Base-by-base conservation (phyloP, 1,140 invertebrate species). In the Triops longicaudatus region DNA sequence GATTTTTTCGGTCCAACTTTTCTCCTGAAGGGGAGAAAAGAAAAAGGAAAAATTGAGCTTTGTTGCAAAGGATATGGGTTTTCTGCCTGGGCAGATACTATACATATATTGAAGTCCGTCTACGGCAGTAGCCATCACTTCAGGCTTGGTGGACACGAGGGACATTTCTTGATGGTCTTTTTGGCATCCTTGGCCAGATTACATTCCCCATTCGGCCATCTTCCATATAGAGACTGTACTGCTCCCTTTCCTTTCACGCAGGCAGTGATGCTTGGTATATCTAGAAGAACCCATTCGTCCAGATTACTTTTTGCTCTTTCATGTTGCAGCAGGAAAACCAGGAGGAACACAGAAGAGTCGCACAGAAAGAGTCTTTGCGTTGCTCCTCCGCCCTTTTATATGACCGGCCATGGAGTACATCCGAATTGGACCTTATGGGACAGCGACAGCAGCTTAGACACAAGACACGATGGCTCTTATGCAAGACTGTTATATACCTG, bases 221-320 rank as follows among this genome's bases (percentile, higher is more conserved):
- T 63, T 63, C 50, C 50, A 63, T 63, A 63, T 63, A 63, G 50
- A 63, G 50, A 63, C 50, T 2, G 31, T 37, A 37, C 31, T 37
- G 31, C 31, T 63, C 50, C 50, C 50, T 63, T 22, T 63, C 50
- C 50, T 63, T 63, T 63, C 50, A 63, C 50, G 50, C 50, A 63
- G 50, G 10, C 50, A 63, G 50, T 63, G 50, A 63, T 63, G 50
- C 50, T 63, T 63, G 50, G 50, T 63, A 63, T 63, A 63, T 63
- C 50, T 63, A 63, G 50, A 22, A 63, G 50, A 63, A 63, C 50
- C 50, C 50, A 63, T 63, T 63, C 50, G 50, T 63, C 50, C 50
- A 63, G 50, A 63, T 63, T 63, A 63, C 50, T 63, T 63, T 63
- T 63, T 63, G 50, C 50, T 63, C 50, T 63, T 63, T 63, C 50